Evolutionary conservation across 2,113 vertebrate genomes (phyloP).

Genomic region (Pterocles gutturalis): DNA sequence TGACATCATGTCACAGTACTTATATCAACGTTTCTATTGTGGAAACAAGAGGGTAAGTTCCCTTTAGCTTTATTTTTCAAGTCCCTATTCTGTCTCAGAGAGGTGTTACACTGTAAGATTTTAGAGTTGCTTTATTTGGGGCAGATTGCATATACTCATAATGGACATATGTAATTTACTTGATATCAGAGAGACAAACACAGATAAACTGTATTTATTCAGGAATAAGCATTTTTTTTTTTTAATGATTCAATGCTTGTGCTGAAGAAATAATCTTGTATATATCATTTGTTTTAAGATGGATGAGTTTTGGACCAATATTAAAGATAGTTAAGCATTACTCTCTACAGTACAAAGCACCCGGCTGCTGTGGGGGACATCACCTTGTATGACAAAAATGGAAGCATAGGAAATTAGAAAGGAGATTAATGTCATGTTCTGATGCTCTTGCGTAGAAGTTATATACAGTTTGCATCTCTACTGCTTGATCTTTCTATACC

Average conservation of each 20-base stretch:
- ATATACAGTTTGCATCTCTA: constrained; percentile 4
- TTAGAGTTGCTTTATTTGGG: background rate
- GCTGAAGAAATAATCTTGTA: constrained; percentile 41
- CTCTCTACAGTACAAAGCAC: constrained; percentile 54
- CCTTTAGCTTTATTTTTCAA: background rate
- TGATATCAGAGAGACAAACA: background rate
- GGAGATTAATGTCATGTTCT: constrained; percentile 61
- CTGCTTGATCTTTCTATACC: constrained; percentile 2
- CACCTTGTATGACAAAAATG: constrained; percentile 43
- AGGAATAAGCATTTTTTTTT: background rate
- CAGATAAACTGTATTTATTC: background rate
- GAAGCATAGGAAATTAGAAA: constrained; percentile 50
- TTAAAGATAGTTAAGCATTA: constrained; percentile 63
- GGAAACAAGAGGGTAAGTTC: background rate
- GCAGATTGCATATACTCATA: background rate
- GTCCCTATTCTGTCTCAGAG: background rate
- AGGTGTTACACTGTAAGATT: background rate
- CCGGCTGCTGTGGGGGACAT: constrained; percentile 26
- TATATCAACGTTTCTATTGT: background rate
- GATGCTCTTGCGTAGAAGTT: constrained; percentile 24
- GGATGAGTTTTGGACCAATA: constrained; percentile 42
- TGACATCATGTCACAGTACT: background rate
- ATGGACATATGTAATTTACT: background rate
- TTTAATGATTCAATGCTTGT: constrained; percentile 2
- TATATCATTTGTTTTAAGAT: constrained; percentile 25